These are phyloP conservation scores for Paralichthys olivaceus DNA, from an alignment of 2,113 vertebrate species.

Conservation along the genomic window DNA sequence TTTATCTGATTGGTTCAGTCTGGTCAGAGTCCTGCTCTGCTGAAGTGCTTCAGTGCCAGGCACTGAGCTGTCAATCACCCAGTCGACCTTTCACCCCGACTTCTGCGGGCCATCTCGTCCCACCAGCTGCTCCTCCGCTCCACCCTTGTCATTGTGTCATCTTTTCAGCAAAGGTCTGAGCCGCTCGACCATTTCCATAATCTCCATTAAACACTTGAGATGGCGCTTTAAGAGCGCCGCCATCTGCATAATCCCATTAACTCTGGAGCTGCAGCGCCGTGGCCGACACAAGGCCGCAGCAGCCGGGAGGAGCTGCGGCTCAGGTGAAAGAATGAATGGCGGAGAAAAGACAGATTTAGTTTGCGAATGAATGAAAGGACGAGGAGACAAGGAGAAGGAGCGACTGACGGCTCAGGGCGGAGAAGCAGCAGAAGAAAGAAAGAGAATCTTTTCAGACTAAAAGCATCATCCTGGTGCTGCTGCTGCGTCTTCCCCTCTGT, in stretches of 20 bases:
- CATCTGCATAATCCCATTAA: conserved; percentile 87
- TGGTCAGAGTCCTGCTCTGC: not conserved
- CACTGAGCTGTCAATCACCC: conserved; percentile 41
- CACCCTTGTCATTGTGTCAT: conserved; percentile 69
- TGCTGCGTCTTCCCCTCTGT: conserved; percentile 45
- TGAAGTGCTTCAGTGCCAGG: conserved; percentile 12
- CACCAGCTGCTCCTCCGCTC: conserved; percentile 63
- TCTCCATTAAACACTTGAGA: conserved; percentile 86
- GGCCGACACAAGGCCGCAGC: conserved; percentile 26
- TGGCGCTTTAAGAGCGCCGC: conserved; percentile 77
- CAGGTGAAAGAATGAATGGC: conserved; percentile 50
- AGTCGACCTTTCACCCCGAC: conserved; percentile 53
- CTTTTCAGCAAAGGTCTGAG: conserved; percentile 76
- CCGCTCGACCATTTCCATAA: conserved; percentile 81
- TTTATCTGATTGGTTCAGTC: not conserved
- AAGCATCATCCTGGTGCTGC: conserved; percentile 56
- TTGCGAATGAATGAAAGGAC: conserved; percentile 53
- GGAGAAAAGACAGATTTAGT: conserved; percentile 60
- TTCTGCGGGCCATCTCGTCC: conserved; percentile 30
- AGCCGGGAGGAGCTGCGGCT: conserved; percentile 46
- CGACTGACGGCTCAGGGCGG: conserved; percentile 31
- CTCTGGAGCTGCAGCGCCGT: conserved; percentile 69
- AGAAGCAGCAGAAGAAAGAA: conserved; percentile 45
- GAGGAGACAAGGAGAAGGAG: conserved; percentile 15
- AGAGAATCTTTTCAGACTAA: conserved; percentile 26